These are phyloP conservation scores for Saguinus imperator DNA, from an alignment of 2,113 vertebrate species.

Conservation along the genomic window DNA sequence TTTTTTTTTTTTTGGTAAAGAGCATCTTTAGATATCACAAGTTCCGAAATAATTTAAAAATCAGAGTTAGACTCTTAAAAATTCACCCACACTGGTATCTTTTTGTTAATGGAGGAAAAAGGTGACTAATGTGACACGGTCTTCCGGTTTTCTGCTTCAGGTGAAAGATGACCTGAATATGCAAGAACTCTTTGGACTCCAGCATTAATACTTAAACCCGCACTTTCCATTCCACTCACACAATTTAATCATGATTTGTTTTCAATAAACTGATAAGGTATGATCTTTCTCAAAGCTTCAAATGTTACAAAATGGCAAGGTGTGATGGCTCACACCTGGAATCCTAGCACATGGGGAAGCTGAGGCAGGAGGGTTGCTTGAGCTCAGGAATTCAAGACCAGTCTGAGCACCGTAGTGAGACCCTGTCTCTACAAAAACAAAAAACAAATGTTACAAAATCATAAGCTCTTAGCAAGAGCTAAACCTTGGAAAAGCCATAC, in stretches of 20 bases:
- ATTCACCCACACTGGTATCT: background rate
- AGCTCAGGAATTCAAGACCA: no score
- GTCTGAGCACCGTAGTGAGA: no score
- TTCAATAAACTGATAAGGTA: background rate
- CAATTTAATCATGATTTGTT: background rate
- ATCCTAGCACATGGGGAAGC: no score
- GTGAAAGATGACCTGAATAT: background rate
- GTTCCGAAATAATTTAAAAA: background rate
- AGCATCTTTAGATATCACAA: background rate
- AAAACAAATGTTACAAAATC: background rate
- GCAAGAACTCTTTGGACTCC: background rate
- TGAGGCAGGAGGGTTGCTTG: no score
- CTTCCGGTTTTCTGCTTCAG: background rate
- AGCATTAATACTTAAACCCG: background rate
- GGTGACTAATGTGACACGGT: background rate
- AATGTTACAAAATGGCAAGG: background rate
- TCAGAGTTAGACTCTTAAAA: background rate
- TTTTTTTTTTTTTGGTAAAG: background rate
- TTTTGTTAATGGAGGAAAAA: background rate
- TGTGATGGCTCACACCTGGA: no score
- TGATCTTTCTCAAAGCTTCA: background rate
- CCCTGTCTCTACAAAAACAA: no score
- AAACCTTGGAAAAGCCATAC: background rate
- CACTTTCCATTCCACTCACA: background rate
- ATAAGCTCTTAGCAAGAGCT: background rate